Evolutionary conservation across 2,888 invertebrate species (phyloP).

Genomic region (Strigamia maritima): DNA sequence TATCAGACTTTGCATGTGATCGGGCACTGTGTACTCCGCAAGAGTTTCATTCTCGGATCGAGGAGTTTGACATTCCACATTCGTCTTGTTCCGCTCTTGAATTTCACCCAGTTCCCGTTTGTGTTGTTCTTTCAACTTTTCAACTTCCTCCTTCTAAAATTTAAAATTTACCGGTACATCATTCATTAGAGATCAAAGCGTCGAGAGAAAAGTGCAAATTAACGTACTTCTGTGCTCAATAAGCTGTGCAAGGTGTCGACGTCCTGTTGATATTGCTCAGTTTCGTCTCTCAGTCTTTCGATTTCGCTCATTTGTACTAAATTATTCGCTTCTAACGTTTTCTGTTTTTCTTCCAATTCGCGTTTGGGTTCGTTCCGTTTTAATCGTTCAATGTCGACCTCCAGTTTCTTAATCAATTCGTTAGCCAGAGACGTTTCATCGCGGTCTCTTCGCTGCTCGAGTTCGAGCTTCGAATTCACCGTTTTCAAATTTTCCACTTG

Average conservation of each 20-base stretch:
- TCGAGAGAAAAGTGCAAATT: not conserved
- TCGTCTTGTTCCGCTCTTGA: not conserved
- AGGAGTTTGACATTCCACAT: not conserved
- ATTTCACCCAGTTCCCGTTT: not conserved
- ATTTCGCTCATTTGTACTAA: slow-evolving; percentile 41
- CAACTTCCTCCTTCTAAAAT: slow-evolving; percentile 22
- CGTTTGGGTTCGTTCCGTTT: not conserved
- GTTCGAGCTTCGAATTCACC: not conserved
- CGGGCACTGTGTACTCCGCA: not conserved
- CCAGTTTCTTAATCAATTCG: not conserved
- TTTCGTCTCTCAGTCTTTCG: slow-evolving; percentile 40
- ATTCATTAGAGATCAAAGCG: no score
- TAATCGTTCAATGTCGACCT: not conserved
- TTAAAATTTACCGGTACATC: no score
- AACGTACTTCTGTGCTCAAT: slow-evolving; percentile 2
- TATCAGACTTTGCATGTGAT: slow-evolving; percentile 44
- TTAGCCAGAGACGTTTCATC: not conserved
- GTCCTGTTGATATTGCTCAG: slow-evolving; percentile 37
- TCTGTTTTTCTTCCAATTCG: not conserved
- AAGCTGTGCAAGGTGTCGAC: not conserved
- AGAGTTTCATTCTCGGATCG: not conserved
- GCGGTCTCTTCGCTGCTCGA: not conserved
- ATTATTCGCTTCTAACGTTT: slow-evolving; percentile 39
- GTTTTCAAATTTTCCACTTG: not conserved
- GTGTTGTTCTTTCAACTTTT: not conserved